phyloP scores from a whole-genome alignment of 2,113 vertebrate species.

The Paracanthobrama guichenoti region DNA sequence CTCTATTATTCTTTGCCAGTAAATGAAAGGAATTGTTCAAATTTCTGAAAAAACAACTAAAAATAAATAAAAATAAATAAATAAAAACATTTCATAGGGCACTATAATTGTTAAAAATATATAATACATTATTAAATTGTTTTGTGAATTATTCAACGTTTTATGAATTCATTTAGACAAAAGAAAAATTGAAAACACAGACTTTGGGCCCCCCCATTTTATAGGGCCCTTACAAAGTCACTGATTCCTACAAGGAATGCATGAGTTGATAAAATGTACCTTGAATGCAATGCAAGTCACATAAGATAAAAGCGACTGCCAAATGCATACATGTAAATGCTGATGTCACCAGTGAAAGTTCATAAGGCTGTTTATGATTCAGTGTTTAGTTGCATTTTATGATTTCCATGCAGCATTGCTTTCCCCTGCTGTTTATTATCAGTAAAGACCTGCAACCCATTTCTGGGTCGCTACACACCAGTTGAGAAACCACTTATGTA shows the following conservation, averaged over 20 bases:
- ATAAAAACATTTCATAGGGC: neutral
- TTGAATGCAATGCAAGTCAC: neutral
- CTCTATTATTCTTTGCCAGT: no score
- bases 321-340: neutral
- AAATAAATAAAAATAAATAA: no score
- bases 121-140: neutral
- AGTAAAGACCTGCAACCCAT: neutral
- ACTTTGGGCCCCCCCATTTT: neutral
- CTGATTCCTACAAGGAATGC: neutral
- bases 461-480: neutral
- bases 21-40: no score
- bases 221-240: neutral
- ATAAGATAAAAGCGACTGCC: neutral
- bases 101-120: neutral
- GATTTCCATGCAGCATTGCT: conserved; percentile 14
- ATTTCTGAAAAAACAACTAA: no score
- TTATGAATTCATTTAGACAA: no score
- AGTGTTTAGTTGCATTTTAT: neutral
- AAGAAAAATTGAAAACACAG: no score
- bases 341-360: neutral
- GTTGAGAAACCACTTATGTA: neutral
- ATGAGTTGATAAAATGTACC: neutral
- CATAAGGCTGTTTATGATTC: neutral
- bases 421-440: neutral
- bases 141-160: no score